These are phyloP conservation scores for Parazoanthus swiftii DNA, from an alignment of 92 coral and sea anemone genomes.

Conservation along the genomic window DNA sequence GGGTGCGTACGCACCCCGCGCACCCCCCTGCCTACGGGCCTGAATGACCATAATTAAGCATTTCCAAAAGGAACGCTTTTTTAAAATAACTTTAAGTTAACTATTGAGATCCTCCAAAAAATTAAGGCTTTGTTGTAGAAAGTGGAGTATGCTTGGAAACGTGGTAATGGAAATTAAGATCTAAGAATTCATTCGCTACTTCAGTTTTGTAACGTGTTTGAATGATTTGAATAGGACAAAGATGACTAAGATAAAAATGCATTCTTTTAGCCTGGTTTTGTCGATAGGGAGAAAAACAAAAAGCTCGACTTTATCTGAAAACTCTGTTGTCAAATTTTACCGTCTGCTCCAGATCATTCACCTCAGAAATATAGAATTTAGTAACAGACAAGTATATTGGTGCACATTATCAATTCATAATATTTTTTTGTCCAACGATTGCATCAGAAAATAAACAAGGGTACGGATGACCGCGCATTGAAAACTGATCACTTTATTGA, in stretches of 20 bases:
- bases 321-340: background rate
- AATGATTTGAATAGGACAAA: background rate
- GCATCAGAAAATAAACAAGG: background rate
- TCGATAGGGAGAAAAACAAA: background rate
- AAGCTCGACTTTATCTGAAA: background rate
- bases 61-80: too few relatives aligned
- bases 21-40: too few relatives aligned
- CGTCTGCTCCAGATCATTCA: background rate
- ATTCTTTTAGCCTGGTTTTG: background rate
- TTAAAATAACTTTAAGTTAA: too few relatives aligned
- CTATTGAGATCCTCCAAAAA: too few relatives aligned
- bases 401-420: background rate
- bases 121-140: too few relatives aligned
- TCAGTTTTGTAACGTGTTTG: too few relatives aligned
- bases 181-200: background rate
- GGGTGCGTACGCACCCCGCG: too few relatives aligned
- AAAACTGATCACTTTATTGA: background rate
- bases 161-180: too few relatives aligned
- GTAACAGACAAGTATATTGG: background rate
- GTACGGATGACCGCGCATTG: background rate
- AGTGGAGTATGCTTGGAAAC: too few relatives aligned
- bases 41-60: too few relatives aligned
- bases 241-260: background rate
- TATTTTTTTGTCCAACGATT: background rate
- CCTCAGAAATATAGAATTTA: background rate